Base-by-base conservation (phyloP, 1,140 invertebrate genomes). In the Lepidurus packardi region DNA sequence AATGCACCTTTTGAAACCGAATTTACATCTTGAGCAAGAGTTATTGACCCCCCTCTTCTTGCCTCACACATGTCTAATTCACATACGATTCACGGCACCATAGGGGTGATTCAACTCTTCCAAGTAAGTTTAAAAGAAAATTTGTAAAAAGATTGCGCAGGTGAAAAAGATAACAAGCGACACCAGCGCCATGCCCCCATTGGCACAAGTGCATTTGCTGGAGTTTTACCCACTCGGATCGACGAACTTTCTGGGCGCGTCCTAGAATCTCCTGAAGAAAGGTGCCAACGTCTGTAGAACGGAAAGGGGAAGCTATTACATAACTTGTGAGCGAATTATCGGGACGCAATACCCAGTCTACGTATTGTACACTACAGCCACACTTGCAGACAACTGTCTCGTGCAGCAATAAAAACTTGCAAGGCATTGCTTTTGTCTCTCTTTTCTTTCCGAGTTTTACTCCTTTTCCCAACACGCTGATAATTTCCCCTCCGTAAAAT, bases 21-120 rank as follows among this genome's bases (percentile, higher is more conserved):
- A 21, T 65, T 16, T 65, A 65, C 53, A 65, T 21, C 53, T 65
- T 65, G 21, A 65, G 34, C 21, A 65, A 13, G 21, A 65, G 53
- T 65, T 65, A 65, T 65, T 65, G 53, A 65, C 53, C 53, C 53
- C 21, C 53, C 34, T 34, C 34, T 34, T 34, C 34, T 34, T 34
- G 34, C 34, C 4, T 34, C 34, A 34, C 25, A 34, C 34, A 34
- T 34, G 34, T 34, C 34, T 34, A 34, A 34, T 34, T 34, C 34
- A 34, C 34, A 34, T 34, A 34, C 34, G 34, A 65, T 65, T 65
- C 9, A 7, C 5, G 16, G 53, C 21, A 65, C 0, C 21, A 65
- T 16, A n/a, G 21, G 13, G 53, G 53, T 65, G 53, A 65, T 65
- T 65, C 53, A 65, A 65, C 53, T 65, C 53, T 65, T 65, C 53